A percentile compares a stretch with the other conserved stretches of the same genome.
phyloP scores from a whole-genome alignment of 2,797 vertebrate genomes.

The Peromyscus attwateri region DNA sequence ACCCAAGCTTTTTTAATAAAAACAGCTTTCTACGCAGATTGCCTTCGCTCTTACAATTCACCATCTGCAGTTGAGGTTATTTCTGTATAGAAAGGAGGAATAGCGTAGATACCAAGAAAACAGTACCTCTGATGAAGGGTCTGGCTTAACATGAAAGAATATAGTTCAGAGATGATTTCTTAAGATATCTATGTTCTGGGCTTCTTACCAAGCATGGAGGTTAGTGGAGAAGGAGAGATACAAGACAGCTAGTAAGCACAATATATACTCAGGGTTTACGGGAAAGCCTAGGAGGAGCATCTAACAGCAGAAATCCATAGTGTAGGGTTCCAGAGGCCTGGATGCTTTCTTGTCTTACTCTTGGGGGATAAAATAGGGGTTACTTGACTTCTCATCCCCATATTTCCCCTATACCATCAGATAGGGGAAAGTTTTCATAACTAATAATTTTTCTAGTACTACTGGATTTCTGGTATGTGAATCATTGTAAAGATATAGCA shows the following conservation, averaged over 20 bases:
- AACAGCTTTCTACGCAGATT: conserved; percentile 24
- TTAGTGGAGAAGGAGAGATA: not conserved
- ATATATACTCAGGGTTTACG: not conserved
- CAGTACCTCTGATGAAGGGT: not conserved
- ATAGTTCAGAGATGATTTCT: conserved; percentile 27
- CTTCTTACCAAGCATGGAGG: not conserved
- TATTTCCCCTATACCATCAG: not conserved
- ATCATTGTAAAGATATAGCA: not conserved
- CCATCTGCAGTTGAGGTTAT: conserved; percentile 27
- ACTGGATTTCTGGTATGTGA: not conserved
- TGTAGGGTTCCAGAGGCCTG: rapidly evolving
- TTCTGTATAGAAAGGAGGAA: conserved; percentile 11
- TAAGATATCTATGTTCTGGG: not conserved
- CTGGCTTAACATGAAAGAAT: conserved; percentile 28
- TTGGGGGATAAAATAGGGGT: not conserved
- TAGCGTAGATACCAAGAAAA: not conserved
- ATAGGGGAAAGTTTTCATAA: not conserved
- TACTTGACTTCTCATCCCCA: not conserved
- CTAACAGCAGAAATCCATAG: not conserved
- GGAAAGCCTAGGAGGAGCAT: not conserved
- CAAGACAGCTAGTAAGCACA: not conserved
- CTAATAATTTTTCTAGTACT: not conserved
- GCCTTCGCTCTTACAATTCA: conserved; percentile 34
- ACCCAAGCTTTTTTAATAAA: conserved; percentile 41
- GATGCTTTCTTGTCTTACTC: not conserved